These are phyloP conservation scores for Siderastrea radians DNA, from an alignment of 92 coral and sea anemone species.

Conservation along the genomic window DNA sequence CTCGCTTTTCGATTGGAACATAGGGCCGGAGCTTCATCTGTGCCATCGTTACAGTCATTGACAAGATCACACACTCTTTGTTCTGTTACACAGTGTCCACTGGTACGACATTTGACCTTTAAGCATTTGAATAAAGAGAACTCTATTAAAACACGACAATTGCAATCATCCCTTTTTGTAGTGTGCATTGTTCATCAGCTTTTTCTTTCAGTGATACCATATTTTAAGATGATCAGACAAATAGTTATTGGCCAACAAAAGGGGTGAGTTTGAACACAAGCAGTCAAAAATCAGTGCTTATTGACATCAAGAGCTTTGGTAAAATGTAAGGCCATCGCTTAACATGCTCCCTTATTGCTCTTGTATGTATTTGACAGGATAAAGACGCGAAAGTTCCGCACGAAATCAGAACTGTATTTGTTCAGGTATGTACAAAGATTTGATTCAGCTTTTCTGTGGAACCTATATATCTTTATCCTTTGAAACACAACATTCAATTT, in stretches of 20 bases:
- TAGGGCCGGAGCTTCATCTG: slow-evolving; percentile 77
- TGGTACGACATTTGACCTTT: slow-evolving; percentile 70
- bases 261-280: not conserved
- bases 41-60: slow-evolving; percentile 88
- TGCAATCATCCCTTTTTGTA: not conserved
- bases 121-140: not conserved
- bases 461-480: no score
- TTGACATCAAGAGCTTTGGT: not conserved
- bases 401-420: no score
- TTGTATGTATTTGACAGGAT: no score
- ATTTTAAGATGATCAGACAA: not conserved
- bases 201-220: not conserved
- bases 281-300: not conserved
- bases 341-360: no score
- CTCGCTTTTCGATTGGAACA: slow-evolving; percentile 76
- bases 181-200: no score
- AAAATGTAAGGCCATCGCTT: not conserved
- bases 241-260: not conserved
- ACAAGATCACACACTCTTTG: slow-evolving; percentile 91
- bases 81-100: slow-evolving; percentile 76
- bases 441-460: no score
- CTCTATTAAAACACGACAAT: not conserved
- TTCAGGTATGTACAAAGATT: no score
- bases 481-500: no score
- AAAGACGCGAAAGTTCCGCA: no score